These are phyloP conservation scores for Drosophila setifemur DNA, from an alignment of 1,140 invertebrate genomes.

Conservation along the genomic window DNA sequence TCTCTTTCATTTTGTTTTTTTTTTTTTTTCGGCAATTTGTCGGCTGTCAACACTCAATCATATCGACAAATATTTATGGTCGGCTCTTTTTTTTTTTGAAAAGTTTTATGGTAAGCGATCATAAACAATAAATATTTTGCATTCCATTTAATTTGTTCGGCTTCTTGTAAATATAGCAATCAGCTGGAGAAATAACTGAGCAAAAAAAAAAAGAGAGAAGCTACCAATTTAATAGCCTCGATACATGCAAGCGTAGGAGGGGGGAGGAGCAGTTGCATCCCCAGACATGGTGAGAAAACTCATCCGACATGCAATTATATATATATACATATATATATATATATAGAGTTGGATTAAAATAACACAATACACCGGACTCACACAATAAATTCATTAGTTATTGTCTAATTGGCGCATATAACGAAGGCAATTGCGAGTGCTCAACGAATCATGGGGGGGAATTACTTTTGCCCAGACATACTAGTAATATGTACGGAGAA, in stretches of 20 bases:
- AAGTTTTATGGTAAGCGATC: conserved; percentile 1
- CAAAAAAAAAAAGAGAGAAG: conserved; percentile 33
- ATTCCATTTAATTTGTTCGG: conserved; percentile 59
- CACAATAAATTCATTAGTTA: conserved; percentile 77
- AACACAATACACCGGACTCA: conserved; percentile 23
- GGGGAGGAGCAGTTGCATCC: not conserved
- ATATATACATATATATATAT: conserved; percentile 31
- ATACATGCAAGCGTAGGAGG: conserved; percentile 58
- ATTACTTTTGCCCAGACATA: conserved; percentile 3
- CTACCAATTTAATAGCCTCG: conserved; percentile 64
- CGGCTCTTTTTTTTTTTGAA: conserved; percentile 16
- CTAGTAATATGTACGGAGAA: not conserved
- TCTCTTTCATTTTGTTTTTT: no score
- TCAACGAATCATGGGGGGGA: conserved; percentile 1
- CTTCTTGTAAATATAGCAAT: conserved; percentile 71
- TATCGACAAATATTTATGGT: conserved; percentile 34
- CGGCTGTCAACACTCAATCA: conserved; percentile 50
- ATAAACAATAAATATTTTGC: conserved; percentile 60
- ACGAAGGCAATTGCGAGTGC: conserved; percentile 62
- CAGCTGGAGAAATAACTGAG: conserved; percentile 46
- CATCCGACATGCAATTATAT: conserved; percentile 70
- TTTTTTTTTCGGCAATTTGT: conserved; percentile 67
- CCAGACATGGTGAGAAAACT: conserved; percentile 60
- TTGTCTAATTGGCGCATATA: conserved; percentile 78
- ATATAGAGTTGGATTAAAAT: no score